Percentiles rank a stretch among this genome's conserved stretches.
These are phyloP conservation scores for Andrena trimmerana DNA, from an alignment of 2,888 invertebrate species.

Conservation along the genomic window DNA sequence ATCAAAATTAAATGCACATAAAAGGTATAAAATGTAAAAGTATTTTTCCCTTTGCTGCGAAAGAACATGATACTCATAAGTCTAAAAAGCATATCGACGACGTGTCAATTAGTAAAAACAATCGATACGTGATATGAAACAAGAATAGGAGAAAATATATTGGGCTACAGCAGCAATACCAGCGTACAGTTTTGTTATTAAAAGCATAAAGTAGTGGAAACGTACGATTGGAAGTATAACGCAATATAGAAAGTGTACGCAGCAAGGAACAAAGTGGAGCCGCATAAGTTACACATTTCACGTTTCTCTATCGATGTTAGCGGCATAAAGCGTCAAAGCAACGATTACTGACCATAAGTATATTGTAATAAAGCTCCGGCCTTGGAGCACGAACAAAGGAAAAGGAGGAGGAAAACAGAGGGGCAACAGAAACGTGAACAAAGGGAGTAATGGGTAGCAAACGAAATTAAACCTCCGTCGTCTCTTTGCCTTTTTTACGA, in stretches of 20 bases:
- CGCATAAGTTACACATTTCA: constrained; percentile 12
- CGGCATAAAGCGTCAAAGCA: constrained; percentile 24
- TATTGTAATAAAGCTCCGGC: constrained; percentile 47
- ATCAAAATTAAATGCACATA: background rate
- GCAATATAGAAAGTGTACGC: background rate
- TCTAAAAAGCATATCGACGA: background rate
- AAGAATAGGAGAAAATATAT: constrained; percentile 10
- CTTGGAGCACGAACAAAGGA: background rate
- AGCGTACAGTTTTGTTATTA: constrained; percentile 32
- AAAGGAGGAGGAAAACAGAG: background rate
- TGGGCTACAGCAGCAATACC: background rate
- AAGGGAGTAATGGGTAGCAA: constrained; percentile 47
- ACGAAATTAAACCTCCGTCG: constrained; percentile 60
- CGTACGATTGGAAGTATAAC: constrained; percentile 22
- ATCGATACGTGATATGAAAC: background rate
- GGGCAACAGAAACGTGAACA: constrained; percentile 25
- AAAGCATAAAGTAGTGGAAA: constrained; percentile 17
- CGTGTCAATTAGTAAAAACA: background rate
- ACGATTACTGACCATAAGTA: constrained; percentile 30
- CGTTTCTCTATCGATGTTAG: constrained; percentile 11
- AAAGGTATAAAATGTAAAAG: background rate
- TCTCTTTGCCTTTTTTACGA: constrained; percentile 37
- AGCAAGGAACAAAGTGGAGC: background rate
- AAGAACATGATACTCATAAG: background rate
- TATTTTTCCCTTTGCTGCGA: background rate